Base-by-base conservation (phyloP, 2,888 invertebrate genomes). In the Thalpophila matura region DNA sequence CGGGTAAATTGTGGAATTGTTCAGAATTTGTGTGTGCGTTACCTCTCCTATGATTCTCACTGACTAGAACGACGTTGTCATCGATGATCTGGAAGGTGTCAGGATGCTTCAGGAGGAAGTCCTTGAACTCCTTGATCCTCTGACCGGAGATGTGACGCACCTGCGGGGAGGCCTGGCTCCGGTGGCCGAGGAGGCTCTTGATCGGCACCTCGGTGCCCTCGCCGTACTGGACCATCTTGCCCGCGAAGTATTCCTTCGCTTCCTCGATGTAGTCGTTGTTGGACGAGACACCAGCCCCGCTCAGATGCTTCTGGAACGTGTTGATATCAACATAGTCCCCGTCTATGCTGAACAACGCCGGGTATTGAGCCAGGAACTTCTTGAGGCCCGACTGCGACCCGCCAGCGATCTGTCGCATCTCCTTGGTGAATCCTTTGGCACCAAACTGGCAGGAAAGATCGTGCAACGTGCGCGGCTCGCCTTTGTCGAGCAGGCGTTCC, bases 361-460 rank as follows among this genome's bases (percentile, higher is more conserved):
- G 99, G 96, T 99, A 99, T 91, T 99, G 99, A 58, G 97, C 96
- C 86, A 99, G 96, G 95, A 99, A 99, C 94, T 99, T 99, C 93
- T 98, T 99, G 65, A 99, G 96, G 59, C 99, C 98, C 83, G 98
- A 98, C 94, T 99, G 99, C 80, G 99, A 99, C 82, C 99, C 99
- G 78, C 99, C 98, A 84, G 98, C 98, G 81, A 98, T 98, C 93
- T 98, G 98, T 82, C 99, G 96, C 99, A 99, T 99, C 95, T 99
- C 99, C 95, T 99, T 98, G 22, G 99, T 99, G 94, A 99, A 99
- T 80, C 99, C 99, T 93, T 99, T 99, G 81, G 99, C 99, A 86
- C 99, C 99, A 95, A 99, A 99, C 95, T 99, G 99, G 93, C 99
- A 99, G 90, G 99, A 99, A 82, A 99, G 96, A 95, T 99, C 99